A percentile compares a stretch with the other conserved stretches of the same genome.
phyloP scores from a whole-genome alignment of 2,797 vertebrate species.

The Bryconaethiops microstoma region DNA sequence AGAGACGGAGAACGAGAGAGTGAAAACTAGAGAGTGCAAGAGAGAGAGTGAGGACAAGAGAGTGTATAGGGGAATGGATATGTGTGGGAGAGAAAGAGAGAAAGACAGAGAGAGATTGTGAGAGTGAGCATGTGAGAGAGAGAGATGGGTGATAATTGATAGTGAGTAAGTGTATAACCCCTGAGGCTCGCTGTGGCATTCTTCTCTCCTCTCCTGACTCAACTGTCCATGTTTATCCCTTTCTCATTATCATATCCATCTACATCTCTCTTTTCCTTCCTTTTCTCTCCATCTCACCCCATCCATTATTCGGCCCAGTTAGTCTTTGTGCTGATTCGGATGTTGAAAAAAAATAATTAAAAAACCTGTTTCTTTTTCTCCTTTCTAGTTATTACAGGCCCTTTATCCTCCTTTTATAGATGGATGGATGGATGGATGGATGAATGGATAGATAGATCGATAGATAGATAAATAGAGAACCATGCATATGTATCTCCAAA shows the following conservation, averaged over 20 bases:
- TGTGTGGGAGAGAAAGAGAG: slow-evolving; percentile 1
- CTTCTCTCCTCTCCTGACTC: slow-evolving; percentile 29
- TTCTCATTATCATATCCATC: slow-evolving; percentile 22
- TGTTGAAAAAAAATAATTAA: background rate
- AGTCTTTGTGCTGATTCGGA: background rate
- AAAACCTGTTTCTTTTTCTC: background rate
- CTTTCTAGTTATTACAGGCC: no score
- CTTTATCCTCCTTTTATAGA: no score
- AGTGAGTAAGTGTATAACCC: slow-evolving; percentile 13
- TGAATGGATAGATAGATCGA: no score
- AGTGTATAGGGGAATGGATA: background rate
- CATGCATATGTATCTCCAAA: no score
- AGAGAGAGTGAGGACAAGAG: slow-evolving; percentile 2
- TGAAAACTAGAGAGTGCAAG: background rate
- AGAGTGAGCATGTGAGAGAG: background rate
- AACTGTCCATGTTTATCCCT: slow-evolving; percentile 11
- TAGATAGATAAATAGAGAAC: no score
- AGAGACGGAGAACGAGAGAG: background rate
- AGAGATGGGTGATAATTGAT: slow-evolving; percentile 4
- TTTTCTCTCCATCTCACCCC: slow-evolving; percentile 11
- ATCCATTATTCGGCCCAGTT: slow-evolving; percentile 12
- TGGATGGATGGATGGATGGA: no score
- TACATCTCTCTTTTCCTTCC: background rate
- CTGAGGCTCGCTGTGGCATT: slow-evolving; percentile 18
- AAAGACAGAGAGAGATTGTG: slow-evolving; percentile 12